Base-by-base conservation (phyloP, 2,797 vertebrate species). In the Myotis daubentonii region DNA sequence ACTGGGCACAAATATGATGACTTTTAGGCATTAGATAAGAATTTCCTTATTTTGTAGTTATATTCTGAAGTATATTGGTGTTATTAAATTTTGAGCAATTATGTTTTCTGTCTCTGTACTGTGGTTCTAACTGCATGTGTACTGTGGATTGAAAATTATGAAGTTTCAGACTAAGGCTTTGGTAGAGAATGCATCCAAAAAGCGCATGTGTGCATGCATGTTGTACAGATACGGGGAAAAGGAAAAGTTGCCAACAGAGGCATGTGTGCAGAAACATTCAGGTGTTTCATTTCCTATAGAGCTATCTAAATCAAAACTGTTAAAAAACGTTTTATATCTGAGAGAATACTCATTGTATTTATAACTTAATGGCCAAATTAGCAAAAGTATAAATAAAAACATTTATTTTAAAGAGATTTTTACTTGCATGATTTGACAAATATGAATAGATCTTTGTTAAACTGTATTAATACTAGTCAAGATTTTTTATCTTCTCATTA, bases 391-490 rank as follows among this genome's bases (percentile, higher is more conserved):
- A 84, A 84, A 62, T 80, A 91, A 75, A 79, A 38, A 20, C 41
- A 51, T 79, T 95, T 83, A 20, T 80, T 89, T 95, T 93, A 55
- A 36, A 95, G 94, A 91, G 41, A 51, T 91, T 38, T 92, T 90
- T 16, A 80, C 60, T 95, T 89, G 11, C 19, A 25, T 88, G 92
- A 93, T 89, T 86, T 96, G 96, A 95, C 80, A 96, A 94, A 36
- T 93, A 92, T 76, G 96, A 94, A 89, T 87, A 93, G 68, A 60
- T 68, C 55, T 88, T 79, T 93, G 60, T 92, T 90, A 86, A 80
- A 93, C 57, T 53, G 55, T 88, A 55, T 96, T 93, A 38, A 41
- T 96, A 84, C 55, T 85, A 92, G 57, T 95, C 94, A 91, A 33
- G 30, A 41, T 74, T 95, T 97, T 93, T 91, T 51, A 5, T 93